Conservation (phyloP, 2,797 vertebrate genomes). For the Octomys mimax region DNA sequence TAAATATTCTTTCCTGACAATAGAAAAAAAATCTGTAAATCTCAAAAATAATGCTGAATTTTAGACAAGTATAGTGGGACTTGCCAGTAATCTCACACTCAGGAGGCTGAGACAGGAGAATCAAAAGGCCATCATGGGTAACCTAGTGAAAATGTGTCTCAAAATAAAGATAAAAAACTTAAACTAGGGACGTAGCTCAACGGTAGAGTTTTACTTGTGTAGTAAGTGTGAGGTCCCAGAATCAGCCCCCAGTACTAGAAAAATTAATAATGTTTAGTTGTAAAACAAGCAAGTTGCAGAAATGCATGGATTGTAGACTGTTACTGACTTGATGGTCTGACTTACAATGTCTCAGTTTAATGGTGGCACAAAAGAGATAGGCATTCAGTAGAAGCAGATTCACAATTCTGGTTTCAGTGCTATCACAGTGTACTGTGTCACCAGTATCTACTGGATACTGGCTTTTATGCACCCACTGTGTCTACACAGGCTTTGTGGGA, state of each 20-base stretch:
- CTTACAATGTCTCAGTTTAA: neutral
- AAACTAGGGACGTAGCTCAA: neutral
- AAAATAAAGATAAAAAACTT: neutral
- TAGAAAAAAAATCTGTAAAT: conserved; percentile 3
- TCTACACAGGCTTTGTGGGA: neutral
- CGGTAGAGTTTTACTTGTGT: neutral
- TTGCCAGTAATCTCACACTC: neutral
- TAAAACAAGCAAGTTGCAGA: conserved; percentile 53
- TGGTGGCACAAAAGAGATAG: neutral
- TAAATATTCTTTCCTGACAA: neutral
- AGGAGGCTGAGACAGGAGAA: neutral
- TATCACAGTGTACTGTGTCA: neutral
- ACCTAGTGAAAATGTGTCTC: neutral
- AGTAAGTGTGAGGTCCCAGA: neutral
- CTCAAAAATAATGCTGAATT: conserved; percentile 56
- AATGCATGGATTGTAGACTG: neutral
- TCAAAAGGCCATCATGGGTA: neutral
- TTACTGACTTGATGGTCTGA: too few species aligned
- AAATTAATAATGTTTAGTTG: conserved; percentile 9
- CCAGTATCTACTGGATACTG: neutral
- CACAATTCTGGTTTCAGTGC: neutral
- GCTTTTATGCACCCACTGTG: neutral
- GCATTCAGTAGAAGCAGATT: neutral
- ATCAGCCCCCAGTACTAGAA: neutral
- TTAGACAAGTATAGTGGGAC: neutral